These are phyloP conservation scores for Lucilia cuprina DNA, from an alignment of 1,140 invertebrate genomes.

Conservation along the genomic window DNA sequence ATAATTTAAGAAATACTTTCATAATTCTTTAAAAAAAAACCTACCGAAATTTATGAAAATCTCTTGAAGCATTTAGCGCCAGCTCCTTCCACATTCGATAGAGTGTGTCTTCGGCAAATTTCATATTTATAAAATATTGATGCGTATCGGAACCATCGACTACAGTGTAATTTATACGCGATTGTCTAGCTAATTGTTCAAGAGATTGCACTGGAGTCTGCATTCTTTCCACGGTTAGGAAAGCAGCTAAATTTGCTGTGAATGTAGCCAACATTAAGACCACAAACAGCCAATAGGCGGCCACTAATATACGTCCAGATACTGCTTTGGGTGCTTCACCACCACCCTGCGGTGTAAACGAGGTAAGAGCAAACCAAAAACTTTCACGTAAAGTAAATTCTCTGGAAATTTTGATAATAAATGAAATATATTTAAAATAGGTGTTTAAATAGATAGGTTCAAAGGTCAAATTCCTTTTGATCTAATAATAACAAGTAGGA, in stretches of 20 bases:
- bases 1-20: constrained; percentile 55
- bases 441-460: too few relatives aligned
- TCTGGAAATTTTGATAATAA: constrained; percentile 61
- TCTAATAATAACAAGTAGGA: too few relatives aligned
- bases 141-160: constrained; percentile 79
- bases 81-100: constrained; percentile 91
- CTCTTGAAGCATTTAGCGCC: constrained; percentile 77
- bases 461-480: too few relatives aligned
- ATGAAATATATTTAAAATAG: not conserved
- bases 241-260: constrained; percentile 95
- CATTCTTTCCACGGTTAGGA: constrained; percentile 95
- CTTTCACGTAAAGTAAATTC: constrained; percentile 89
- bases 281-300: constrained; percentile 92
- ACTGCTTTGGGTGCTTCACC: constrained; percentile 86
- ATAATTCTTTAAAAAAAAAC: too few relatives aligned
- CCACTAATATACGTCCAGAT: constrained; percentile 83
- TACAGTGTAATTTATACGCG: constrained; percentile 91
- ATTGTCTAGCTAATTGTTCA: constrained; percentile 85
- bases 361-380: constrained; percentile 93
- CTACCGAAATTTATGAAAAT: constrained; percentile 63
- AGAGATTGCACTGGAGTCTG: constrained; percentile 88
- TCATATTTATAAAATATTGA: constrained; percentile 92
- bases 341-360: constrained; percentile 90
- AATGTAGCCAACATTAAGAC: constrained; percentile 94
- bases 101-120: constrained; percentile 85